A percentile compares a stretch with the other conserved stretches of the same genome.
Conservation (phyloP, 2,113 vertebrate species). For the Dolichallabes microphthalmus region DNA sequence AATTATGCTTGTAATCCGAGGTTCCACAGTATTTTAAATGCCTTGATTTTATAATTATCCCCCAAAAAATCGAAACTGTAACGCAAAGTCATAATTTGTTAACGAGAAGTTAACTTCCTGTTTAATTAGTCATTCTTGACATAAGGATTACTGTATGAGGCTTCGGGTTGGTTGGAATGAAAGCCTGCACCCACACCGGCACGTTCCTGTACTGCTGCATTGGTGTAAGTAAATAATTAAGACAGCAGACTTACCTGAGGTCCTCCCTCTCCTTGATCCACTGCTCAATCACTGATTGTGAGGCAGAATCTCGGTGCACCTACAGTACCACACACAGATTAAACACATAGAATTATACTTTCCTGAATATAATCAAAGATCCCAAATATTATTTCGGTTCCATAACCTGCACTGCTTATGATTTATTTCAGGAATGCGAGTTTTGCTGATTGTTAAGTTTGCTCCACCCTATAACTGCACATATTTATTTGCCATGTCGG, state of each 20-base stretch:
- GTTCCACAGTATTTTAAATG: background rate
- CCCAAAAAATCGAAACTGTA: too few relatives aligned
- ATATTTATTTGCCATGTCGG: background rate
- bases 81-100: background rate
- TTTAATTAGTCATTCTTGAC: too few relatives aligned
- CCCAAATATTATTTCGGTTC: background rate
- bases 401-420: background rate
- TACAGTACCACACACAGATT: slow-evolving; percentile 60
- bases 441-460: background rate
- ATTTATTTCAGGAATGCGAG: background rate
- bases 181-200: too few relatives aligned
- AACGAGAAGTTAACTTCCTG: background rate
- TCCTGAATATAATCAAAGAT: background rate
- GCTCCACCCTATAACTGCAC: background rate
- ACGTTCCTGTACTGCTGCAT: too few relatives aligned
- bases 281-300: slow-evolving; percentile 85
- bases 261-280: slow-evolving; percentile 91
- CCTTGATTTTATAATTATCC: background rate
- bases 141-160: too few relatives aligned
- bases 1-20: too few relatives aligned
- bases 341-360: background rate
- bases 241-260: slow-evolving; percentile 76
- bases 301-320: slow-evolving; percentile 84
- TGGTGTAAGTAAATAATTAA: background rate
- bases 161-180: too few relatives aligned